These are phyloP conservation scores for Phenganax marumi DNA, from an alignment of 92 coral and sea anemone genomes.

Conservation along the genomic window DNA sequence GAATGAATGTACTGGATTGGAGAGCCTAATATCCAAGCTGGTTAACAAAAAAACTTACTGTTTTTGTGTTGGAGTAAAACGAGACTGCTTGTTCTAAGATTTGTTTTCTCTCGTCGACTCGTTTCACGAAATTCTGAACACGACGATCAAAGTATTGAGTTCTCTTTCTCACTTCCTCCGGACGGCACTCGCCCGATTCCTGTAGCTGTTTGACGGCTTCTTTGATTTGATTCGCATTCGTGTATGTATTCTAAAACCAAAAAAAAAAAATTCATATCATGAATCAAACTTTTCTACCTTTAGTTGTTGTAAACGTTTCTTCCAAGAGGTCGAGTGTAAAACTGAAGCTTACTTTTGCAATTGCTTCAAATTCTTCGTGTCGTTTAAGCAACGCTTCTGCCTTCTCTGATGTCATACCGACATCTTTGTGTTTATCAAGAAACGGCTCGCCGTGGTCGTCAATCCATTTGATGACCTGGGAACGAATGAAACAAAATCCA, in stretches of 20 bases:
- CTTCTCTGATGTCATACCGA: constrained; percentile 87
- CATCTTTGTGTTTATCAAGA: constrained; percentile 90
- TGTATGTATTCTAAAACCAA: constrained; percentile 89
- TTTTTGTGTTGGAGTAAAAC: constrained; percentile 93
- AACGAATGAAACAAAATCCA: background rate
- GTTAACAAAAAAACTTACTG: constrained; percentile 58
- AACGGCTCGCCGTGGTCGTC: constrained; percentile 99
- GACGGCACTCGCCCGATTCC: constrained; percentile 85
- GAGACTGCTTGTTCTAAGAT: constrained; percentile 93
- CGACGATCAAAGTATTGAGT: constrained; percentile 90
- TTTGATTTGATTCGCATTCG: constrained; percentile 90
- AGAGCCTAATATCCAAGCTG: too few relatives aligned
- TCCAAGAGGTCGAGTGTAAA: background rate
- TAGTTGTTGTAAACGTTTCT: background rate
- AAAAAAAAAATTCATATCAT: background rate
- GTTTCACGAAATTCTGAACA: constrained; percentile 87
- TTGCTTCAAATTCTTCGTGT: constrained; percentile 94
- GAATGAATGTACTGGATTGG: too few relatives aligned
- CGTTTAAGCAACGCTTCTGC: constrained; percentile 91
- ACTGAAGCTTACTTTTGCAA: constrained; percentile 71
- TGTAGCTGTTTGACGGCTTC: constrained; percentile 93
- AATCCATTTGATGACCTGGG: constrained; percentile 89
- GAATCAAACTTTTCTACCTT: background rate
- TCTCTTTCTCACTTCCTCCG: constrained; percentile 83
- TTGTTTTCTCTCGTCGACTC: constrained; percentile 88